Evolutionary conservation across 2,888 invertebrate species (phyloP).

Genomic region (Cistogaster globosa): DNA sequence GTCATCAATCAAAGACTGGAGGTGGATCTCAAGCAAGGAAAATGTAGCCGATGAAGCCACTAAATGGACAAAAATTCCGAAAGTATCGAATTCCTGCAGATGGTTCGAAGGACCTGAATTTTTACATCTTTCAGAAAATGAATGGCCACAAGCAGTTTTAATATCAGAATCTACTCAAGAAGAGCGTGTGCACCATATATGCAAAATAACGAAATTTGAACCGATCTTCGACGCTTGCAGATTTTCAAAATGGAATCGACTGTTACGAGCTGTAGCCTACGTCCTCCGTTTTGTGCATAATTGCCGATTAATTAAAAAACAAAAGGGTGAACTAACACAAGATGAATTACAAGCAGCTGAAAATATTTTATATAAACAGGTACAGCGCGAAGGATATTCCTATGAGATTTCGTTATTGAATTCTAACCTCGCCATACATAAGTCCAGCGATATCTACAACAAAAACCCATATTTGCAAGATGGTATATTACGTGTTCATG

Average conservation of each 20-base stretch:
- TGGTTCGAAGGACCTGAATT: conserved; percentile 13
- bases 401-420: background rate
- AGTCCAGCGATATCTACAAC: conserved; percentile 38
- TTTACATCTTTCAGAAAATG: background rate
- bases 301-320: conserved; percentile 27
- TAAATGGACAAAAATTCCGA: background rate
- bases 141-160: background rate
- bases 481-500: conserved; percentile 29
- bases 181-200: background rate
- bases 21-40: conserved; percentile 6
- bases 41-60: conserved; percentile 21
- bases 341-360: conserved; percentile 48
- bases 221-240: background rate
- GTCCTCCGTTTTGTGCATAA: background rate
- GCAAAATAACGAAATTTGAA: background rate
- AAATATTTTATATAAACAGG: conserved; percentile 1
- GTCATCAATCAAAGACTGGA: background rate
- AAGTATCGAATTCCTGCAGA: background rate
- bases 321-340: conserved; percentile 64
- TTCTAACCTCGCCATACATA: background rate
- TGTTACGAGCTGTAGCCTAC: background rate
- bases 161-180: background rate
- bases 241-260: conserved; percentile 28
- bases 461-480: conserved; percentile 18
- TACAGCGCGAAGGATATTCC: background rate